Base-by-base conservation (phyloP, 53 echinoderm and acorn worm genomes). In the Hippasteria phrygiana region DNA sequence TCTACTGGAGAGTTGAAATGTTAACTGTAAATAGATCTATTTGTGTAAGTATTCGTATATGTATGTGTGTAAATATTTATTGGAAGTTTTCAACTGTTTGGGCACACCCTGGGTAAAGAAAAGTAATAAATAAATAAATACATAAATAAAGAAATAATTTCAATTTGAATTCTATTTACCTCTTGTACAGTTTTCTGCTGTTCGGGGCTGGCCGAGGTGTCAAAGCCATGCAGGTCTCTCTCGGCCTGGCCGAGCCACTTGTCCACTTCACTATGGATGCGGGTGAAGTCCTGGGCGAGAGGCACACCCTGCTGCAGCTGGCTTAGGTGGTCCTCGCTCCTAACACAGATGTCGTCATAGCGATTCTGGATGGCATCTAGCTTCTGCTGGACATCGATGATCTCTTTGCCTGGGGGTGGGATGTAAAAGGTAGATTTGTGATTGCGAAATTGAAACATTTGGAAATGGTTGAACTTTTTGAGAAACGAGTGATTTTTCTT, bases 361-460 rank as follows among this genome's bases (percentile, higher is more conserved):
- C 95, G 96, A 63, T 96, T 91, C 83, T 96, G 88, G 93, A 99
- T 96, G 51, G 84, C 50, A 63, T 99, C 99, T 27, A 99, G 93
- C 85, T 96, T 96, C 72, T 99, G 99, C 70, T 99, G 95, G 31
- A 99, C 99, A 32, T 94, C 96, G 13, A 90, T 91, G 64, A 93
- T 94, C 90, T 99, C 99, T 75, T 95, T 95, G 42, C 99, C 99
- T 99, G 73, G 1, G 29, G 16, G 64, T 1, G 26, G 59, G 59
- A 59, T 8, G 18, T 24, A 59, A 14, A 59, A 24, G 26, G 26
- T 18, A 1, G n/a, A n/a, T n/a, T n/a, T n/a, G n/a, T n/a, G n/a
- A n/a, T n/a, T 22, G 56, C n/a, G 3, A 24, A 24, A 59, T 5
- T 51, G 5, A 26, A 22, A 59, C 22, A 26, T 59, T 18, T 18